These are phyloP conservation scores for Peromyscus attwateri DNA, from an alignment of 2,797 vertebrate species.

Conservation along the genomic window DNA sequence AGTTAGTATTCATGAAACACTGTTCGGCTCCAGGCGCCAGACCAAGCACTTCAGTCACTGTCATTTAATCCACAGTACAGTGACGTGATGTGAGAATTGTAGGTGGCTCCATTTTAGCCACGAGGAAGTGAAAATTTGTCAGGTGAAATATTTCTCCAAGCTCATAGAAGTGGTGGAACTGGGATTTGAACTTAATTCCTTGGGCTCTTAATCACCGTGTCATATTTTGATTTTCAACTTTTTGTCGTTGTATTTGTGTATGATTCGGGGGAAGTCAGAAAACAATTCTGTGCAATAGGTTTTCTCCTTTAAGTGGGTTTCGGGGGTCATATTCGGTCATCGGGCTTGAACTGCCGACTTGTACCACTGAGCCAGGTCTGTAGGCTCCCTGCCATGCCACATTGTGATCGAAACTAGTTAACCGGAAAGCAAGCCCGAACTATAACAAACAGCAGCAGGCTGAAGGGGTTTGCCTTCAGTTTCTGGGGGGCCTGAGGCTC, in stretches of 20 bases:
- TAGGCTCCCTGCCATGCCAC: not conserved
- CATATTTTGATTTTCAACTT: not conserved
- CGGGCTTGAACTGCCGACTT: no score
- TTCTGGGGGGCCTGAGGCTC: not conserved
- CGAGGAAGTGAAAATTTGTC: not conserved
- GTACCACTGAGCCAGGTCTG: not conserved
- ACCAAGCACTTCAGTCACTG: not conserved
- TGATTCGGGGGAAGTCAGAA: not conserved
- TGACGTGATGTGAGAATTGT: not conserved
- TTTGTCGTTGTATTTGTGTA: not conserved
- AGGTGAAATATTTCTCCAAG: not conserved
- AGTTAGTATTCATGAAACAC: not conserved
- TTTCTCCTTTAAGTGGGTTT: not conserved
- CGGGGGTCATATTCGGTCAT: not conserved
- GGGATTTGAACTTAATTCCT: not conserved
- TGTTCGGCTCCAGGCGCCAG: not conserved
- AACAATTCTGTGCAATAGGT: not conserved
- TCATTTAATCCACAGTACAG: not conserved
- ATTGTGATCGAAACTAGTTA: not conserved
- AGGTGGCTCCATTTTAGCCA: not conserved
- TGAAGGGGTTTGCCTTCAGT: not conserved
- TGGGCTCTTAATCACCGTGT: not conserved
- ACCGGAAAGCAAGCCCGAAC: not conserved
- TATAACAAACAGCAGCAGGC: not conserved
- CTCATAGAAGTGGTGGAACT: not conserved